Evolutionary conservation across 2,888 invertebrate genomes (phyloP), one percentile per base, ranked within the genome.

Genomic region (Alloscopus bannaensis): DNA sequence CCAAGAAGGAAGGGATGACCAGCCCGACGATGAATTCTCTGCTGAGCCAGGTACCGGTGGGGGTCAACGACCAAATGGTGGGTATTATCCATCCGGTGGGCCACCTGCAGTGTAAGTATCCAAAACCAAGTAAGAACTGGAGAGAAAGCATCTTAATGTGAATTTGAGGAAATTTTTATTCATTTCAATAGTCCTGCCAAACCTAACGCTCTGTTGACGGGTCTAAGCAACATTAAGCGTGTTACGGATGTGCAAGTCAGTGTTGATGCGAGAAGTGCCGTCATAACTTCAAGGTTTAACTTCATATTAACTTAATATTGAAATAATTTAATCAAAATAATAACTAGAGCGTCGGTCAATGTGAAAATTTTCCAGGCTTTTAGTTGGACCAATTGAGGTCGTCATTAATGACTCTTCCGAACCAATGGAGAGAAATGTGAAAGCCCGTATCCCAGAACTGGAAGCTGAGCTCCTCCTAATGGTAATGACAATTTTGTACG

Each of bases 201-300:
- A 42, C 86, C 86, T 3, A 86, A 86, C 47, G 86, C 86, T 18
- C 70, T 81, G 28, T 66, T 86, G n/a, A 80, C 81, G 16, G 86
- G 86, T 60, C 65, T 86, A 62, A 84, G 82, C 47, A 80, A 83
- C 55, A 84, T 86, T 52, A 78, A 81, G 16, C 66, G 86, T 50
- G 81, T 84, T 8, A 83, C 82, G 13, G 86, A 86, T 70, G 86
- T 86, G 0, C 80, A 83, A 52, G 86, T 86, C 3, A 83, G 81
- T 52, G 83, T 86, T n/a, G 86, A 86, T 76, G 86, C 86, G 28
- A 57, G 86, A 55, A 85, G 84, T 80, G 86, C 86, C 4, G 81
- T 85, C 40, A 83, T 86, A 24, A 86, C 86, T 45, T 84, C 86
- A 18, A 82, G 85, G 84, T 84, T 2, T 55, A 11, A 6, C 13